Percentiles rank a stretch among this genome's conserved stretches.
phyloP scores from a whole-genome alignment of 2,888 invertebrate species.

The Microchrysa polita region DNA sequence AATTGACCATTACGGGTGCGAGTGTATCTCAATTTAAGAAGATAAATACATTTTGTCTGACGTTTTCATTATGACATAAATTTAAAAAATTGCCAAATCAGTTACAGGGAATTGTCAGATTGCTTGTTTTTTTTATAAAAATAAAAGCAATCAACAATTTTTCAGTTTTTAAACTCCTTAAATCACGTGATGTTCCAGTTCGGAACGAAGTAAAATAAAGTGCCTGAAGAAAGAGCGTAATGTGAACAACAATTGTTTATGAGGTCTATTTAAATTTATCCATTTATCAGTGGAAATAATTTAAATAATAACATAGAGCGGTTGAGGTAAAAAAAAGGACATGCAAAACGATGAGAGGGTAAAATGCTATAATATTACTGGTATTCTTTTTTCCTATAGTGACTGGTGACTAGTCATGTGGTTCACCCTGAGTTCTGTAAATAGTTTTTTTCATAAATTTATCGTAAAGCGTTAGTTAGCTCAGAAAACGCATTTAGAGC shows the following conservation, averaged over 20 bases:
- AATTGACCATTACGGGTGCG: slow-evolving; percentile 16
- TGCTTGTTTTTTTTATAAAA: no score
- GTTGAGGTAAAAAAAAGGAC: neutral
- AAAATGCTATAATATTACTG: no score
- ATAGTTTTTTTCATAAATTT: no score
- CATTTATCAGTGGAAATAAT: neutral
- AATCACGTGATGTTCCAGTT: slow-evolving; percentile 1
- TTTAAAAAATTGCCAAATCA: slow-evolving; percentile 2
- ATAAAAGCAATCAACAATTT: slow-evolving; percentile 8
- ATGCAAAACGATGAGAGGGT: no score
- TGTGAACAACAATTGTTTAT: neutral
- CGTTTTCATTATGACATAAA: slow-evolving; percentile 31
- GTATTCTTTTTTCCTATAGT: no score
- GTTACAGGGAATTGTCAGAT: neutral
- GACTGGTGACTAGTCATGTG: no score
- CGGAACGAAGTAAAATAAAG: neutral
- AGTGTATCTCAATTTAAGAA: slow-evolving; percentile 18
- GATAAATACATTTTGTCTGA: slow-evolving; percentile 30
- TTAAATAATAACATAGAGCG: neutral
- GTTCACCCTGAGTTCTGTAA: no score
- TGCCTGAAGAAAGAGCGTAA: neutral
- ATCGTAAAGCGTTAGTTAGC: no score
- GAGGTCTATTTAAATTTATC: neutral
- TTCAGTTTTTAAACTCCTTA: slow-evolving; percentile 10
- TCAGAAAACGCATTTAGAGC: no score